phyloP scores from a whole-genome alignment of 1,140 invertebrate genomes.

The Drosophila lini region DNA sequence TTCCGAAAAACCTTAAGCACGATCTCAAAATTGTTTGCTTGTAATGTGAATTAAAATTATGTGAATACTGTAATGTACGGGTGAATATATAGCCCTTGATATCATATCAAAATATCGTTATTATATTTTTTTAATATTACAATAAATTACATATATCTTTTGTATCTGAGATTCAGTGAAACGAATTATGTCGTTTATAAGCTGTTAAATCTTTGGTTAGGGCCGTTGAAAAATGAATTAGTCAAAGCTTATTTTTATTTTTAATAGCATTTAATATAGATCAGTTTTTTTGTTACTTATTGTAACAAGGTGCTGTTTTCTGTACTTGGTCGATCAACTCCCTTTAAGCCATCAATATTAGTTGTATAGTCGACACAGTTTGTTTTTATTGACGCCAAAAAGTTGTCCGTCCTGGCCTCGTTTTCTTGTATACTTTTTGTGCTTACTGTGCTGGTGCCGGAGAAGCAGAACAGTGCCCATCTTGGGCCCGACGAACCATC shows the following conservation, averaged over 20 bases:
- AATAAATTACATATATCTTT: too few relatives aligned
- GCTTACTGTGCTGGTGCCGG: slow-evolving; percentile 25
- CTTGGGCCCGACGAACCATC: slow-evolving; percentile 52
- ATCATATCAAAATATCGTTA: too few relatives aligned
- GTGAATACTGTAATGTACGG: too few relatives aligned
- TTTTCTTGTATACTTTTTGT: background rate
- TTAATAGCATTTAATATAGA: background rate
- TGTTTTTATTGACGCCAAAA: slow-evolving; percentile 11
- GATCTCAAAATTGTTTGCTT: too few relatives aligned
- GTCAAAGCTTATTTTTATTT: background rate
- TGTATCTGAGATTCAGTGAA: background rate
- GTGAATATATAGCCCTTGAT: too few relatives aligned
- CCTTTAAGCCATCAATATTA: slow-evolving; percentile 12
- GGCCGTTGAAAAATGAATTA: background rate
- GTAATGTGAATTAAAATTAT: too few relatives aligned
- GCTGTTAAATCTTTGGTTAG: background rate
- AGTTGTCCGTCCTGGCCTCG: slow-evolving; percentile 3
- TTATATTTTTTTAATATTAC: too few relatives aligned
- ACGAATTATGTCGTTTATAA: background rate
- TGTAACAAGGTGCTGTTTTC: background rate
- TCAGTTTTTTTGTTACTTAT: background rate
- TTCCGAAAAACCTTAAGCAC: too few relatives aligned
- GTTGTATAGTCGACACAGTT: slow-evolving; percentile 8
- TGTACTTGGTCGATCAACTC: background rate
- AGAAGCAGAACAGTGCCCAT: slow-evolving; percentile 38